Evolutionary conservation across 2,113 vertebrate genomes (phyloP).

Genomic region (Myanophis thanlyinensis): DNA sequence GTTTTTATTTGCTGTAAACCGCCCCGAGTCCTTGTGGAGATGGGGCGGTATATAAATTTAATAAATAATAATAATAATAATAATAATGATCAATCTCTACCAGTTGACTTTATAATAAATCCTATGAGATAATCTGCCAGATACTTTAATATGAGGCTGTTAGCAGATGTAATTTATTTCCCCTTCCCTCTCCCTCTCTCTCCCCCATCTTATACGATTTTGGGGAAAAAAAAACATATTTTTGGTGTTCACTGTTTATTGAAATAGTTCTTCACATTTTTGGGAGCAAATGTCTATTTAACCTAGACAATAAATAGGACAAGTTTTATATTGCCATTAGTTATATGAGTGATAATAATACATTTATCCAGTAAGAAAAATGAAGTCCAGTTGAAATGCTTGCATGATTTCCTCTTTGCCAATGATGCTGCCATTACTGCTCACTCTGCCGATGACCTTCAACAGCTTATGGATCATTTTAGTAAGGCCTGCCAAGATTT

Average conservation of each 20-base stretch:
- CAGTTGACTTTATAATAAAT: not conserved
- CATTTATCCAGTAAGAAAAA: not conserved
- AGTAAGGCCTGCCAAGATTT: no score
- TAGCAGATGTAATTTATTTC: not conserved
- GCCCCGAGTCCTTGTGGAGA: no score
- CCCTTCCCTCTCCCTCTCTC: not conserved
- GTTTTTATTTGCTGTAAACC: no score
- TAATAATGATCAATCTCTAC: not conserved
- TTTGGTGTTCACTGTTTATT: conserved; percentile 5
- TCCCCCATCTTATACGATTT: not conserved
- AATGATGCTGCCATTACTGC: no score
- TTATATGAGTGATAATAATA: no score
- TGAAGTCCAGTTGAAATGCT: no score
- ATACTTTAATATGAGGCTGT: not conserved
- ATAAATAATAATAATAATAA: no score
- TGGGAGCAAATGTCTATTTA: not conserved
- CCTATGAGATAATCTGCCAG: not conserved
- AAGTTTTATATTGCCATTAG: not conserved
- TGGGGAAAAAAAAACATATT: conserved; percentile 2
- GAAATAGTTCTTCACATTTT: not conserved
- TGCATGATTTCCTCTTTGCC: no score
- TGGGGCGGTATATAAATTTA: no score
- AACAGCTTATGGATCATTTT: no score
- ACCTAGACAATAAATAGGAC: not conserved
- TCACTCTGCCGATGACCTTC: no score